phyloP scores from a whole-genome alignment of 2,888 invertebrate genomes.

The Vanessa cardui region DNA sequence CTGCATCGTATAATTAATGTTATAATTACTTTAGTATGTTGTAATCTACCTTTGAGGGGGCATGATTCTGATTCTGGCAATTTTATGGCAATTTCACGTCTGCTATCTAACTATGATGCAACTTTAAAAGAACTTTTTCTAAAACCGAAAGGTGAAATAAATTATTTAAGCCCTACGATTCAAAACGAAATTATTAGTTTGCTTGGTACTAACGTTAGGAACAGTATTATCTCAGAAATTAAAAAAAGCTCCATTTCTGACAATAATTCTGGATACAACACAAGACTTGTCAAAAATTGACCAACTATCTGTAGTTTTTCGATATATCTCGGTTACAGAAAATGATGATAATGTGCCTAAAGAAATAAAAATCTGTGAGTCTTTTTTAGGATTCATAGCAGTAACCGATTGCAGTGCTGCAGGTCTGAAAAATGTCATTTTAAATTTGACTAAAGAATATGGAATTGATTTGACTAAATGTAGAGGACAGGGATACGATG shows the following conservation, averaged over 20 bases:
- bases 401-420: constrained; percentile 38
- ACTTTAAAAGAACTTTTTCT: too few species aligned
- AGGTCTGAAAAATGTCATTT: constrained; percentile 38
- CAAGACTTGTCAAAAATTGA: constrained; percentile 42
- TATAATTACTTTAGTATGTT: constrained; percentile 4
- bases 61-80: constrained; percentile 13
- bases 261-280: constrained; percentile 41
- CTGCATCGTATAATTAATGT: constrained; percentile 28
- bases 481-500: constrained; percentile 44
- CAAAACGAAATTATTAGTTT: constrained; percentile 36
- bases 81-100: constrained; percentile 13
- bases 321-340: constrained; percentile 43
- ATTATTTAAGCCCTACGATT: constrained; percentile 19
- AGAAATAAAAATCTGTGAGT: too few species aligned
- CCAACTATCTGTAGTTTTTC: constrained; percentile 43
- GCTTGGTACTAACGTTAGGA: constrained; percentile 32
- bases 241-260: constrained; percentile 40
- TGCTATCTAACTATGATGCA: constrained; percentile 12
- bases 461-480: constrained; percentile 44
- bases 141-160: too few species aligned
- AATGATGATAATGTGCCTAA: constrained; percentile 43
- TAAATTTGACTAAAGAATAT: constrained; percentile 42
- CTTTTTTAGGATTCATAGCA: constrained; percentile 40
- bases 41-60: constrained; percentile 13
- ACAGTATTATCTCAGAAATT: constrained; percentile 39